A percentile compares a stretch with the other conserved stretches of the same genome.
Conservation (phyloP, 2,797 vertebrate species). For the Cottoperca gobio region DNA sequence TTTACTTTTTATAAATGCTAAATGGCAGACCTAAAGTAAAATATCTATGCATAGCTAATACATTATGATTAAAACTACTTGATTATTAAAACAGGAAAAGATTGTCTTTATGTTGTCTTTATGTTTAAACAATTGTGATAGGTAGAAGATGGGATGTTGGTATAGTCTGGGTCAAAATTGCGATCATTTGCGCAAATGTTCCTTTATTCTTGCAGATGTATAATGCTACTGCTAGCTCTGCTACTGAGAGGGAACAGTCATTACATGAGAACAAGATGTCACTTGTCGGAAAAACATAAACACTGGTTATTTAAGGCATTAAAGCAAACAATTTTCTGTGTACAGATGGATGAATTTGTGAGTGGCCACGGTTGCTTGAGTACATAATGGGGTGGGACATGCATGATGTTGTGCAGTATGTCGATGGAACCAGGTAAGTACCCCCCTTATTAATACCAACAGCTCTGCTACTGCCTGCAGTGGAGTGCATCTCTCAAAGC, state of each 20-base stretch:
- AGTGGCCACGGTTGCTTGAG: slow-evolving; percentile 5
- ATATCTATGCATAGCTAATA: neutral
- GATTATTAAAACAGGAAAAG: neutral
- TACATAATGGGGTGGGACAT: slow-evolving; percentile 19
- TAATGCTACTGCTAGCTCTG: neutral
- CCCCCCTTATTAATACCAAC: slow-evolving; percentile 43
- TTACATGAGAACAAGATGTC: neutral
- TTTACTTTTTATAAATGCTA: neutral
- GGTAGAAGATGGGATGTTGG: neutral
- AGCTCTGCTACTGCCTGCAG: slow-evolving; percentile 38
- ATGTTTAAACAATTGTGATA: neutral
- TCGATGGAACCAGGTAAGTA: slow-evolving; percentile 42
- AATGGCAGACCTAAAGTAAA: neutral
- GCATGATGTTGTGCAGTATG: slow-evolving; percentile 2
- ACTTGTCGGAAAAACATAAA: slow-evolving; percentile 16
- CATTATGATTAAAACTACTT: neutral
- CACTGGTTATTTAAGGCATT: neutral
- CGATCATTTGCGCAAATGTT: neutral
- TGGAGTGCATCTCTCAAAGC: slow-evolving; percentile 52
- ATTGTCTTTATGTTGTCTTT: neutral
- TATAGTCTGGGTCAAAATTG: neutral
- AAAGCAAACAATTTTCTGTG: slow-evolving; percentile 14
- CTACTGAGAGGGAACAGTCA: neutral
- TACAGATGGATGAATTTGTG: slow-evolving; percentile 20
- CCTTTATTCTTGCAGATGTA: neutral